Evolutionary conservation across 2,888 invertebrate species (phyloP).

Genomic region (Matsumyia berberina): DNA sequence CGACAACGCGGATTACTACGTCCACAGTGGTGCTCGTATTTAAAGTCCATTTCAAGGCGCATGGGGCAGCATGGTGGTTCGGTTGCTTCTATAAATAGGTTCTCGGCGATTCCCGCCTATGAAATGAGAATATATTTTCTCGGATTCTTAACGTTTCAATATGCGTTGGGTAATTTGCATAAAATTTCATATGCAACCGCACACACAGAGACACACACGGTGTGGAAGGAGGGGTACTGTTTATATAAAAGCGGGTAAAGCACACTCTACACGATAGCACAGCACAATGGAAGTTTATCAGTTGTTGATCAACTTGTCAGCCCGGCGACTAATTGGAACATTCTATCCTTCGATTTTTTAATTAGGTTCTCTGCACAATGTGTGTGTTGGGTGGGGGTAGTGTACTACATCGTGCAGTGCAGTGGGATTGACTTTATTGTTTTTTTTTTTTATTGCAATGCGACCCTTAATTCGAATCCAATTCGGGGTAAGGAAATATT

Average conservation of each 20-base stretch:
- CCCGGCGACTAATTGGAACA: conserved; percentile 73
- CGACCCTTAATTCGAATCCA: no score
- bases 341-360: conserved; percentile 67
- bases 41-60: conserved; percentile 41
- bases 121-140: conserved; percentile 34
- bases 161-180: conserved; percentile 71
- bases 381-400: not conserved
- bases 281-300: conserved; percentile 68
- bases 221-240: not conserved
- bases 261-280: conserved; percentile 14
- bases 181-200: conserved; percentile 54
- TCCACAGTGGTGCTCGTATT: conserved; percentile 27
- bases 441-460: conserved; percentile 20
- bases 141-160: conserved; percentile 54
- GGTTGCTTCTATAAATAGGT: conserved; percentile 61
- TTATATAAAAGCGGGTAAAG: conserved; percentile 40
- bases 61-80: conserved; percentile 14
- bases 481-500: no score
- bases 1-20: conserved; percentile 37
- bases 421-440: conserved; percentile 15
- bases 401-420: conserved; percentile 10
- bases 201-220: not conserved
- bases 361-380: conserved; percentile 27
- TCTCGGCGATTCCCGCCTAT: conserved; percentile 52
- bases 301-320: conserved; percentile 74